phyloP scores from a whole-genome alignment of 2,113 vertebrate species.

The Parotia lawesii region DNA sequence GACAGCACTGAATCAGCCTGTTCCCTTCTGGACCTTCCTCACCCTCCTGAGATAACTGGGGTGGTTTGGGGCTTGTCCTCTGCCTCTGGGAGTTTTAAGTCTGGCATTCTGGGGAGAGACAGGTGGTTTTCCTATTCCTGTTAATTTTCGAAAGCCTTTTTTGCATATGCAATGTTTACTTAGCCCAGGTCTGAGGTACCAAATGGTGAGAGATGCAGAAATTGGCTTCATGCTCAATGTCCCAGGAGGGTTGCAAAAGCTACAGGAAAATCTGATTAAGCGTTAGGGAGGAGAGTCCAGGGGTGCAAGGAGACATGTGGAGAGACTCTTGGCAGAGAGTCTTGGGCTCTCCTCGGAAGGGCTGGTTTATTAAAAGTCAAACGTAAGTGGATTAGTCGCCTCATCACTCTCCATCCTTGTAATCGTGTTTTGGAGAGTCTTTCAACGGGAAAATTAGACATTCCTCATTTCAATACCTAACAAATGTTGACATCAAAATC shows the following conservation, averaged over 20 bases:
- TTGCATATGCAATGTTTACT: fast-evolving
- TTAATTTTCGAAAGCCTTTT: not conserved
- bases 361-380: slow-evolving; percentile 5
- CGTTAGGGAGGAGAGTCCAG: not conserved
- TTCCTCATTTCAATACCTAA: slow-evolving; percentile 42
- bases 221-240: not conserved
- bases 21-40: not conserved
- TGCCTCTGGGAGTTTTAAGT: not conserved
- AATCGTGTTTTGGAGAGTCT: slow-evolving; percentile 19
- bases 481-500: slow-evolving; percentile 36
- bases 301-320: not conserved
- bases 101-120: not conserved
- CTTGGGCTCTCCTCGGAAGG: not conserved
- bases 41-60: not conserved
- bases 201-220: not conserved
- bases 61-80: not conserved
- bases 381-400: slow-evolving; percentile 43
- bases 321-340: not conserved
- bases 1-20: not conserved
- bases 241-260: not conserved
- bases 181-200: not conserved
- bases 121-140: not conserved
- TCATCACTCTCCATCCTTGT: slow-evolving; percentile 47
- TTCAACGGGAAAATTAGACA: not conserved
- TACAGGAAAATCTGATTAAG: not conserved